Percentiles rank a stretch among this genome's conserved stretches.
Conservation (phyloP, 2,113 vertebrate species). For the Seriola aureovittata region DNA sequence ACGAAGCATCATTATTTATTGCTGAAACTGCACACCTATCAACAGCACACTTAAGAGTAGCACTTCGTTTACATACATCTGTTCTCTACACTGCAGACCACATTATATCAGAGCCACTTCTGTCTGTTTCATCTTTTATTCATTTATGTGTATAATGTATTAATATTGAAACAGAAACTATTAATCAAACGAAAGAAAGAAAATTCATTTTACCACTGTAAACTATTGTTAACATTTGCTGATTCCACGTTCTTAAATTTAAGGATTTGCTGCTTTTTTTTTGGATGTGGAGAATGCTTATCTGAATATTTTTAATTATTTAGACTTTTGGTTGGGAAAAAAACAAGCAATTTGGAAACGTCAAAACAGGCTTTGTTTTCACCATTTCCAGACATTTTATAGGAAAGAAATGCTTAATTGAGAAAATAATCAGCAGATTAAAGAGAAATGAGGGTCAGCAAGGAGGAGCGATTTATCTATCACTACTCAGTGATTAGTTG, state of each 20-base stretch:
- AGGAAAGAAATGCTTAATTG: too few species aligned
- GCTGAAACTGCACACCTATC: background rate
- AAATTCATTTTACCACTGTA: background rate
- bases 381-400: too few species aligned
- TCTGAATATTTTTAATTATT: background rate
- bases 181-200: background rate
- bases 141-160: background rate
- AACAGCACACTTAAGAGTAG: slow-evolving; percentile 1
- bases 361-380: too few species aligned
- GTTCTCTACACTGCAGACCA: background rate
- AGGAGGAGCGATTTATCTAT: background rate
- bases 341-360: background rate
- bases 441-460: background rate
- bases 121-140: background rate
- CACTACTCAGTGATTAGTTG: slow-evolving; percentile 20
- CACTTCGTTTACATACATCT: background rate
- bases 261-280: too few species aligned
- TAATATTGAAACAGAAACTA: background rate
- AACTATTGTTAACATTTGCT: too few species aligned
- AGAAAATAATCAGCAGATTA: too few species aligned
- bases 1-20: slow-evolving; percentile 20
- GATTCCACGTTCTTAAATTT: too few species aligned
- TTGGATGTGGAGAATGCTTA: too few species aligned
- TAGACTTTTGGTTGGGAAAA: background rate
- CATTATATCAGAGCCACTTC: background rate